Conservation (phyloP, 2,888 invertebrate genomes). For the Troides oblongomaculatus region DNA sequence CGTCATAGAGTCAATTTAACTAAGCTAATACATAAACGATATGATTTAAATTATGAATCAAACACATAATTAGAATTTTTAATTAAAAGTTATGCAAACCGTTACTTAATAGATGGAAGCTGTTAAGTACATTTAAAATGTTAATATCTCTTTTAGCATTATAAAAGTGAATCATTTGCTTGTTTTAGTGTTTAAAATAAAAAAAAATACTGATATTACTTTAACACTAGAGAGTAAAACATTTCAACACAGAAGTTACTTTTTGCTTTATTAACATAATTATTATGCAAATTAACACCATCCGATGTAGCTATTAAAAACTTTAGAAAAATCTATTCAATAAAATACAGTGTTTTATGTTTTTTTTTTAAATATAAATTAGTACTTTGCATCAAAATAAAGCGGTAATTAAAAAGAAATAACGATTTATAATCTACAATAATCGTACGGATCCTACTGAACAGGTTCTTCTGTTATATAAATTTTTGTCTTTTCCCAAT, state of each 20-base stretch:
- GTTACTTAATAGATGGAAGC: no score
- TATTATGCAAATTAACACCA: constrained; percentile 5
- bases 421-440: constrained; percentile 15
- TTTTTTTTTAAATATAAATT: constrained; percentile 13
- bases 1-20: no score
- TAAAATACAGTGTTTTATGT: constrained; percentile 5
- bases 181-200: neutral
- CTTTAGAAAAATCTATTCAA: neutral
- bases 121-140: no score
- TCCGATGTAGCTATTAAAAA: constrained; percentile 7
- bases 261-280: neutral
- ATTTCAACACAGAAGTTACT: neutral
- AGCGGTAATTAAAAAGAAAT: constrained; percentile 20
- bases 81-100: no score
- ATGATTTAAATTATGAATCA: no score
- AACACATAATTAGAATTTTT: no score
- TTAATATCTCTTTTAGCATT: no score
- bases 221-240: neutral
- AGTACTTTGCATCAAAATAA: constrained; percentile 11
- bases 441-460: constrained; percentile 4
- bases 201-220: neutral
- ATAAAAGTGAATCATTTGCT: no score
- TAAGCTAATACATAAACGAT: no score
- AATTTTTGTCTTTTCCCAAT: neutral
- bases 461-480: constrained; percentile 17